A percentile compares a stretch with the other conserved stretches of the same genome.
Evolutionary conservation across 23 tunicate species (phyloP).

Genomic region (Trididemnum clinides): DNA sequence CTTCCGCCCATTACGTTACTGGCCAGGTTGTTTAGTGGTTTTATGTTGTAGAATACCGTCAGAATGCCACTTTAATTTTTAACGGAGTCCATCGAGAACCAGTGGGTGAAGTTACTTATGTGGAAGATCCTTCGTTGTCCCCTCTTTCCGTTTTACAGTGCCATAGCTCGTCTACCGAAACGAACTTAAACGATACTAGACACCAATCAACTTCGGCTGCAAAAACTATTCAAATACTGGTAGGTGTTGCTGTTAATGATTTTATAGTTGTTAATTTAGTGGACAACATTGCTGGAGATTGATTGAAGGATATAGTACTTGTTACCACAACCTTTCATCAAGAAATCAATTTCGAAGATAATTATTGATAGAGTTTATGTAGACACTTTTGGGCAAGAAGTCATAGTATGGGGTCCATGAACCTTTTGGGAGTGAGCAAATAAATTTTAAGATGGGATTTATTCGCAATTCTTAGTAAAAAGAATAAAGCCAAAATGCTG

Average conservation of each 20-base stretch:
- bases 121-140: background rate
- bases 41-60: background rate
- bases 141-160: background rate
- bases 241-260: background rate
- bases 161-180: background rate
- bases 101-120: background rate
- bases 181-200: background rate
- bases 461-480: too few species aligned
- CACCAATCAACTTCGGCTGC: background rate
- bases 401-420: too few species aligned
- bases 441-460: too few species aligned
- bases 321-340: too few species aligned
- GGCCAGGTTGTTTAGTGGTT: background rate
- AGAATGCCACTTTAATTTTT: background rate
- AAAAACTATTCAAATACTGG: conserved; percentile 6
- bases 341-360: too few species aligned
- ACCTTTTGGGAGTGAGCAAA: too few species aligned
- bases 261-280: background rate
- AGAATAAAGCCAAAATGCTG: too few species aligned
- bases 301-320: too few species aligned
- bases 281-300: too few species aligned
- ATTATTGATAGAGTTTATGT: too few species aligned
- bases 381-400: too few species aligned
- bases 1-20: too few species aligned
- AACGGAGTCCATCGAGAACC: background rate